Conservation (phyloP, 1,140 invertebrate species). For the Acromyrmex charruanus region DNA sequence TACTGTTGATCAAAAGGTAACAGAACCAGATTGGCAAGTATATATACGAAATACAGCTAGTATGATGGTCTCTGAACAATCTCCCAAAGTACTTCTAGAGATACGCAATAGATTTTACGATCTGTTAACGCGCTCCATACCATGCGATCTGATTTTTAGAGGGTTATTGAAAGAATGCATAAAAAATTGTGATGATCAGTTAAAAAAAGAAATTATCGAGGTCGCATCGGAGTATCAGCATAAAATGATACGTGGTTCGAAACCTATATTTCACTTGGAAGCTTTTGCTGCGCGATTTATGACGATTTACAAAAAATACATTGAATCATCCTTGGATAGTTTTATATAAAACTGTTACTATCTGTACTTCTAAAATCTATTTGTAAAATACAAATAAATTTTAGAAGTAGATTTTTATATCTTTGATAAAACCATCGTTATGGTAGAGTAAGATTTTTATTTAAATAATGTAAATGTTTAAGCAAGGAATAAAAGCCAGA, state of each 20-base stretch:
- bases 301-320: constrained; percentile 96
- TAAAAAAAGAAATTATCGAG: constrained; percentile 95
- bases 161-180: constrained; percentile 94
- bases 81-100: constrained; percentile 93
- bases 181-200: constrained; percentile 95
- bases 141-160: constrained; percentile 97
- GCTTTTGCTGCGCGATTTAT: constrained; percentile 99
- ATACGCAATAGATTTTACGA: constrained; percentile 97
- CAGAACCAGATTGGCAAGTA: constrained; percentile 97
- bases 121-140: constrained; percentile 97
- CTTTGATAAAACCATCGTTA: background rate
- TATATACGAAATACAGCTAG: constrained; percentile 95
- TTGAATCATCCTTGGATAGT: constrained; percentile 88
- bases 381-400: background rate
- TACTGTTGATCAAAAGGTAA: constrained; percentile 92
- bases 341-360: constrained; percentile 67
- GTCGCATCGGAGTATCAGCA: constrained; percentile 97
- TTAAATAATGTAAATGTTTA: constrained; percentile 8
- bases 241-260: constrained; percentile 95
- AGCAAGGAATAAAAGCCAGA: background rate
- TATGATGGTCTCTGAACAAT: constrained; percentile 96
- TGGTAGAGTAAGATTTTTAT: background rate
- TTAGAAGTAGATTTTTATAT: constrained; percentile 10
- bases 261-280: constrained; percentile 98
- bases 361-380: background rate